Base-by-base conservation (phyloP, 2,113 vertebrate genomes). In the Bostrychus sinensis region DNA sequence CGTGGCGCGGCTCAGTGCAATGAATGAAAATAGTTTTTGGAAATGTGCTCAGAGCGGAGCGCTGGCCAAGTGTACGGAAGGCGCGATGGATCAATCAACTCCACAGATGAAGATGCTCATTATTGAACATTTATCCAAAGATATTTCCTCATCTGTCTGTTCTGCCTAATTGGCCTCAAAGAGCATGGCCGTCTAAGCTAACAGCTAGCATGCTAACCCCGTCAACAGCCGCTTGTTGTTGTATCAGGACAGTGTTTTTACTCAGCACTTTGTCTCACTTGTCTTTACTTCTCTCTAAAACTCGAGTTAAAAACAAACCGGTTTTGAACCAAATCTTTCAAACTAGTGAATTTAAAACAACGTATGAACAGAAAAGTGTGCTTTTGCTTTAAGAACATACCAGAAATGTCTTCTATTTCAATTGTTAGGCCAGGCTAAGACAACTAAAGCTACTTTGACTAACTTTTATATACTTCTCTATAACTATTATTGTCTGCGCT, bases 1-100 rank as follows among this genome's bases (percentile, higher is more conserved):
- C 68, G 83, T 57, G 77, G 86, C 85, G 87, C 82, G 81, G 69
- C 84, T 55, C 48, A 42, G 71, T 36, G 84, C 70, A 91, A 92
- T 92, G 90, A 93, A 93, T 93, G 91, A 90, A 91, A 80, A 32
- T 46, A 70, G 77, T 86, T 89, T 89, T 80, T 79, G 78, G 69
- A 86, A 80, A 80, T 77, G 80, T 77, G 54, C 51, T 74, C 9
- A 70, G 81, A 86, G 74, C 78, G 77, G 56, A 70, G 80, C 80
- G 39, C 75, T n/a, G 79, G 83, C 68, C 73, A 53, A 64, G 76
- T 62, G 85, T 86, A 89, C 89, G 84, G 91, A 78, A 81, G 81
- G 89, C 90, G 86, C 77, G 75, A 41, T 65, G 91, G 91, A 85
- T 89, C 91, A 89, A 81, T 89, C 87, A 62, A 34, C 77, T 41